Base-by-base conservation (phyloP, 2,797 vertebrate genomes). In the Austrolebias charrua region DNA sequence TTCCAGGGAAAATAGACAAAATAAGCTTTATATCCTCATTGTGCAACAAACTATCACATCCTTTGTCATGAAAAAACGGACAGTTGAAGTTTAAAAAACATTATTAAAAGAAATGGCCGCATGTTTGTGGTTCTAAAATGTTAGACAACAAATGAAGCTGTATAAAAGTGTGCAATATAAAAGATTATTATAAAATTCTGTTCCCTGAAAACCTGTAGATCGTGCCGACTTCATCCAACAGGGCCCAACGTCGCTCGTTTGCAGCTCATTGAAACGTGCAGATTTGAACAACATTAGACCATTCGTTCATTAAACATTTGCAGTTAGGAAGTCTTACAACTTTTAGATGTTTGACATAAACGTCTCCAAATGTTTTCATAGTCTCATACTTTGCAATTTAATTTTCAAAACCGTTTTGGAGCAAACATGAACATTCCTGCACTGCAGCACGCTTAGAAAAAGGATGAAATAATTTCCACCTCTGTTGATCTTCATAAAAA, bases 401-500 rank as follows among this genome's bases (percentile, higher is more conserved):
- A 71, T 75, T 66, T 65, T 9, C 18, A 12, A 44, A 38, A 4
- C 11, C 8, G 1, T 49, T n/a, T 48, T 56, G 43, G 55, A 50
- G 35, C 28, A 63, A 71, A 55, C 28, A 2, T 13, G 14, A 45
- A 38, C 54, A 11, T 59, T 71, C 51, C 55, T 78, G 12, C 60
- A 77, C 60, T 60, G 20, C 13, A 48, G 35, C 31, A 43, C 48
- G 18, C 38, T 31, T 40, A 24, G 24, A 24, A 24, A 24, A 24
- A 24, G 24, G 24, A 24, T 24, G 24, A 24, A 28, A 29, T 38
- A 33, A 7, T 70, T 46, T 63, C 44, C 60, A 56, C n/a, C 54
- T 40, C 48, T 49, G 58, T 73, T 76, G 64, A 72, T 80, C 63
- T 71, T 67, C 67, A 62, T 57, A 66, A 45, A 63, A 57, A 55